Conservation (phyloP, 2,113 vertebrate genomes). For the Azemiops feae region DNA sequence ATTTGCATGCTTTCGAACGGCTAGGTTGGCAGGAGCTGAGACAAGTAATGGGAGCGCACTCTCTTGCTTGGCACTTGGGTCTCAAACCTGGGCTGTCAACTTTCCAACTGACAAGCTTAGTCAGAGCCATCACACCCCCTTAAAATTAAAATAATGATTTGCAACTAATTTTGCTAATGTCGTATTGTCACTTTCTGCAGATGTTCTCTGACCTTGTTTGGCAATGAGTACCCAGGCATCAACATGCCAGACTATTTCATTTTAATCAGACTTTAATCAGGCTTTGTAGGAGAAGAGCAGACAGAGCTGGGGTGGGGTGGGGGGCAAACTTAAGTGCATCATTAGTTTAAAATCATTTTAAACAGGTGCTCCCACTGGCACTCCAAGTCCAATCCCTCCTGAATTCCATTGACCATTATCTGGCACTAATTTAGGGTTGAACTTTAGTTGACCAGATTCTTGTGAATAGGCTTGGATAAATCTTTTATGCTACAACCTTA, state of each 20-base stretch:
- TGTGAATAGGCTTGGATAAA: neutral
- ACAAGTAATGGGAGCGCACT: neutral
- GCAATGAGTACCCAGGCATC: neutral
- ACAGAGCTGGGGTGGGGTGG: neutral
- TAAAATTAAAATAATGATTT: neutral
- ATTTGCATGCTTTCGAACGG: too few relatives aligned
- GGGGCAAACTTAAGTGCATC: neutral
- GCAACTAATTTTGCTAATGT: neutral
- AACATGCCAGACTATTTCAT: neutral
- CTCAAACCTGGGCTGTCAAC: neutral
- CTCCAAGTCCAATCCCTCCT: neutral
- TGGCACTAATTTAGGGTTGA: neutral
- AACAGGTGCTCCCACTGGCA: neutral
- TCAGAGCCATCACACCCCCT: neutral
- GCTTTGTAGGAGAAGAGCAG: neutral
- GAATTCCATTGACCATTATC: neutral
- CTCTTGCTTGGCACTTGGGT: neutral
- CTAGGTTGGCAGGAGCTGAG: neutral
- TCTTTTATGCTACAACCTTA: neutral
- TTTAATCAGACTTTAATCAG: neutral
- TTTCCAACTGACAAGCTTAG: neutral
- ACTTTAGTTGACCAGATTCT: neutral
- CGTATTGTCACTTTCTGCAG: neutral
- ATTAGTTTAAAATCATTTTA: neutral
- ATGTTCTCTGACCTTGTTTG: neutral